Percentiles rank a stretch among this genome's conserved stretches.
These are phyloP conservation scores for Oryzias melastigma DNA, from an alignment of 2,113 vertebrate genomes.

Conservation along the genomic window DNA sequence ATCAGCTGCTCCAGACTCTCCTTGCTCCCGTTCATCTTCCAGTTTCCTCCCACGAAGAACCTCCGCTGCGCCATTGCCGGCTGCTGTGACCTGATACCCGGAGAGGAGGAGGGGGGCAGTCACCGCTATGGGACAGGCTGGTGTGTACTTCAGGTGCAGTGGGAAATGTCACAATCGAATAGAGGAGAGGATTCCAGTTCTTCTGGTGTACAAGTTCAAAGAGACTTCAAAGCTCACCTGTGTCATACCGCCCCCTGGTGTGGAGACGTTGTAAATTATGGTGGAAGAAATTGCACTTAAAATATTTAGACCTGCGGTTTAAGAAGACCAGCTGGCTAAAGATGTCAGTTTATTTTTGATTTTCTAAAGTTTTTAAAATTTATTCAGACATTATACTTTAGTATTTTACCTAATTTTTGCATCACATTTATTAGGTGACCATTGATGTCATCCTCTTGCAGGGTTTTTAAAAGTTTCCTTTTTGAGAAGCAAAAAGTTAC, in stretches of 20 bases:
- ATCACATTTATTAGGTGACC: too few relatives aligned
- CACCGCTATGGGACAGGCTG: background rate
- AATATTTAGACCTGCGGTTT: too few relatives aligned
- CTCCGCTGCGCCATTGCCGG: constrained; percentile 71
- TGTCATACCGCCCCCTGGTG: constrained; percentile 33
- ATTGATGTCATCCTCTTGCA: too few relatives aligned
- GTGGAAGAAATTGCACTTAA: too few relatives aligned
- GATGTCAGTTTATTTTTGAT: too few relatives aligned
- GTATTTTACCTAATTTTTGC: too few relatives aligned
- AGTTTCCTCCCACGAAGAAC: constrained; percentile 92
- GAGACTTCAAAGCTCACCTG: fast-evolving
- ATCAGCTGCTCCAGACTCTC: constrained; percentile 82
- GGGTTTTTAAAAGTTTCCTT: too few relatives aligned
- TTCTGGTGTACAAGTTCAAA: background rate
- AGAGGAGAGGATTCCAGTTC: background rate
- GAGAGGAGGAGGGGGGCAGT: background rate
- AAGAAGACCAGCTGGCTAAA: too few relatives aligned
- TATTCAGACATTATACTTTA: too few relatives aligned
- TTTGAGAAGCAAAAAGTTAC: too few relatives aligned
- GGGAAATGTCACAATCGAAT: constrained; percentile 4
- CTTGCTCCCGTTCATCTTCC: constrained; percentile 92
- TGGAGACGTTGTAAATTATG: too few relatives aligned
- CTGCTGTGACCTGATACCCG: background rate
- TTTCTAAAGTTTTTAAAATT: too few relatives aligned
- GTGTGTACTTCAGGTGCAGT: constrained; percentile 14